Conservation (phyloP, 2,113 vertebrate genomes). For the Eidolon helvum region DNA sequence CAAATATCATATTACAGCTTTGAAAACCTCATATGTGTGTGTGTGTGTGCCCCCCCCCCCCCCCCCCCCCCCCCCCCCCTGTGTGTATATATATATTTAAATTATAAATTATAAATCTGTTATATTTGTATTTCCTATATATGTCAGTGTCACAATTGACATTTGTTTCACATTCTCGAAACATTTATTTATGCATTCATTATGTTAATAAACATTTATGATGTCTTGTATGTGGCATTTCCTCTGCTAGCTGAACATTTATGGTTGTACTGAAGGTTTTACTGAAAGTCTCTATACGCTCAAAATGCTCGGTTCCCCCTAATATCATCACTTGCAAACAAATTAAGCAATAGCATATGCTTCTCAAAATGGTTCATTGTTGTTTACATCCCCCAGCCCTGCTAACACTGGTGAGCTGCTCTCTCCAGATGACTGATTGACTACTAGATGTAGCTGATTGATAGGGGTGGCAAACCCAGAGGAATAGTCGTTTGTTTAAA, state of each 20-base stretch:
- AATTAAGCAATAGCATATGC: not conserved
- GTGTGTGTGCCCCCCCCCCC: no score
- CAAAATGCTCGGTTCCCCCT: not conserved
- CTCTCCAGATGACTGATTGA: not conserved
- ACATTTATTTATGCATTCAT: not conserved
- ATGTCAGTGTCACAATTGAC: not conserved
- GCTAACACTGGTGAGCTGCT: not conserved
- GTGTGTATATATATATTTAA: not conserved
- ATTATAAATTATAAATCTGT: not conserved
- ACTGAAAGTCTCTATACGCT: not conserved
- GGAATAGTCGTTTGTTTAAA: not conserved
- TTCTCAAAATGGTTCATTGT: not conserved
- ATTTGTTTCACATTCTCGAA: not conserved
- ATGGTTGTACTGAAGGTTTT: not conserved
- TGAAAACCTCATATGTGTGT: not conserved
- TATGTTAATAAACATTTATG: constrained; percentile 29
- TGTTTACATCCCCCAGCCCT: not conserved
- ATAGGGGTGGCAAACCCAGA: not conserved
- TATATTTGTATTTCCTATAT: not conserved
- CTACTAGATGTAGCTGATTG: not conserved
- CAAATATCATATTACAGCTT: not conserved
- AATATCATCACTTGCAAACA: not conserved
- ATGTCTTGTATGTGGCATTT: not conserved
- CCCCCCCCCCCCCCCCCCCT: no score
- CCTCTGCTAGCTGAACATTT: not conserved